phyloP scores from a whole-genome alignment of 2,797 vertebrate species.

The Falco concolor region DNA sequence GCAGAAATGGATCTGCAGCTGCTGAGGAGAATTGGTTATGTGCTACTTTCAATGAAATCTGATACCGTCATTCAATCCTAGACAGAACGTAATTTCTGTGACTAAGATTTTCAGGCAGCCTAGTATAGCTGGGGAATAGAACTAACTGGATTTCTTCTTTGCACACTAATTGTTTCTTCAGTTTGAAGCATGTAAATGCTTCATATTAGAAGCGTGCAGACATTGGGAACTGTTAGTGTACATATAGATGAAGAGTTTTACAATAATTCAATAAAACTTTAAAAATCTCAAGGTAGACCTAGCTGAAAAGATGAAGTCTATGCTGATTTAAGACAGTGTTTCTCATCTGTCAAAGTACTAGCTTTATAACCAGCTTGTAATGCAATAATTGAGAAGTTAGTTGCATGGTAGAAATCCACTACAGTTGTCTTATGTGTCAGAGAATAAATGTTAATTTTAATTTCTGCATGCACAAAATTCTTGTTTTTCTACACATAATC shows the following conservation, averaged over 20 bases:
- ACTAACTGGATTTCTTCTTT: not conserved
- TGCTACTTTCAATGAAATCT: not conserved
- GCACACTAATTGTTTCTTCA: not conserved
- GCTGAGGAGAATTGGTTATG: not conserved
- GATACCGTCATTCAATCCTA: not conserved
- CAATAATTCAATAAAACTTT: not conserved
- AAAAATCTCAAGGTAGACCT: not conserved
- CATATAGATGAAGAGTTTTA: not conserved
- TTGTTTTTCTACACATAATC: not conserved
- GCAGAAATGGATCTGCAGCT: conserved; percentile 1
- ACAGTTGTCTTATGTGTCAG: not conserved
- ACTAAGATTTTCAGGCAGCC: not conserved
- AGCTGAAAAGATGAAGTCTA: not conserved
- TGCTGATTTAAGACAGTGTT: not conserved
- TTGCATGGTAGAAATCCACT: not conserved
- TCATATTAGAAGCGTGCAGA: not conserved
- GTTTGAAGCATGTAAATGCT: not conserved
- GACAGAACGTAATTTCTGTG: not conserved
- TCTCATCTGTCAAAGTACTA: not conserved
- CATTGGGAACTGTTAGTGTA: not conserved
- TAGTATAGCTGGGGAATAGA: not conserved
- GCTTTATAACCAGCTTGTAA: not conserved
- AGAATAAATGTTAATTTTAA: not conserved
- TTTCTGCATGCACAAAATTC: not conserved
- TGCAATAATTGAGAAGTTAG: not conserved